phyloP scores from a whole-genome alignment of 2,797 vertebrate species.

The Pseudopleuronectes americanus region DNA sequence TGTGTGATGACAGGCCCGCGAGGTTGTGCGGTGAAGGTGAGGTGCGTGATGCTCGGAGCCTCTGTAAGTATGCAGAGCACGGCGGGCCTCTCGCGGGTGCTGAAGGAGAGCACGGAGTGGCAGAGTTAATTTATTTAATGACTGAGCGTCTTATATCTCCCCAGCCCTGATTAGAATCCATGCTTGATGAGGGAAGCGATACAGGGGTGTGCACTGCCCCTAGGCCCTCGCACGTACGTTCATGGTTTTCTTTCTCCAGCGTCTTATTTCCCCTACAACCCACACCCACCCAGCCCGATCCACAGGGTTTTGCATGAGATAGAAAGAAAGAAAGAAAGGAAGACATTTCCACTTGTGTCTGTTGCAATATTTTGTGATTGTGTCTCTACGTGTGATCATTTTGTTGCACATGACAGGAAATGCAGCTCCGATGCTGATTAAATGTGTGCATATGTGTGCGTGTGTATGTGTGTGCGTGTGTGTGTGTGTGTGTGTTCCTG shows the following conservation, averaged over 20 bases:
- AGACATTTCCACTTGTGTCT: slow-evolving; percentile 47
- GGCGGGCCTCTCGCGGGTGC: slow-evolving; percentile 71
- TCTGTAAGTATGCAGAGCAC: slow-evolving; percentile 81
- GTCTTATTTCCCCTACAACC: slow-evolving; percentile 9
- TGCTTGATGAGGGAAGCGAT: slow-evolving; percentile 84
- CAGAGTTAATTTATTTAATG: slow-evolving; percentile 89
- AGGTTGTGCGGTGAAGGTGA: slow-evolving; percentile 64
- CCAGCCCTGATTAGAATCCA: slow-evolving; percentile 86
- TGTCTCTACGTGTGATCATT: slow-evolving; percentile 36
- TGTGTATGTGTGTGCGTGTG: slow-evolving; percentile 29
- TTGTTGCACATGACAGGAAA: slow-evolving; percentile 49
- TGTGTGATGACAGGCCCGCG: slow-evolving; percentile 41
- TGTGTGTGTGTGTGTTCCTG: slow-evolving; percentile 28
- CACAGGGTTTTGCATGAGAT: not conserved
- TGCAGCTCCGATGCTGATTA: slow-evolving; percentile 62
- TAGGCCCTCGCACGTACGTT: slow-evolving; percentile 63
- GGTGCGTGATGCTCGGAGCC: slow-evolving; percentile 41
- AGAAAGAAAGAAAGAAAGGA: slow-evolving; percentile 19
- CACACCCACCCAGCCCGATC: not conserved
- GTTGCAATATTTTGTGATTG: slow-evolving; percentile 34
- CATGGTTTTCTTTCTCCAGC: slow-evolving; percentile 49
- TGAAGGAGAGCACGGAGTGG: slow-evolving; percentile 81
- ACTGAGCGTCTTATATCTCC: slow-evolving; percentile 85
- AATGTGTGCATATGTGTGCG: slow-evolving; percentile 37
- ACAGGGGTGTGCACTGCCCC: slow-evolving; percentile 74